phyloP scores from a whole-genome alignment of 2,113 vertebrate species.

The Cyphomyrus discorhynchus region DNA sequence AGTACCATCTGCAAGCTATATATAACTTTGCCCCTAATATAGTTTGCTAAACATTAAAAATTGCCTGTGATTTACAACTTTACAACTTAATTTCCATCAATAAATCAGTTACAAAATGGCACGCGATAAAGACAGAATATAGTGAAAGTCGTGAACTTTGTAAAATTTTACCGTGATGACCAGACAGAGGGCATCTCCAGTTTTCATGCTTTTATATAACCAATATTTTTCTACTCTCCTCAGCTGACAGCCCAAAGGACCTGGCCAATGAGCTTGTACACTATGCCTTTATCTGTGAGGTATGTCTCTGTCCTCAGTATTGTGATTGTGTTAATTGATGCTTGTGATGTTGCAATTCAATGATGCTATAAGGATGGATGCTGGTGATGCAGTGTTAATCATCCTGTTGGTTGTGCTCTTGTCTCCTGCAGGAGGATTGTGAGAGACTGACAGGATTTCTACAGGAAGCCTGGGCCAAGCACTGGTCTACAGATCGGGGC shows the following conservation, averaged over 20 bases:
- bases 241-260: slow-evolving; percentile 82
- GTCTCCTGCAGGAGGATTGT: slow-evolving; percentile 71
- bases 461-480: slow-evolving; percentile 75
- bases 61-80: not conserved
- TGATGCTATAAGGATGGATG: not conserved
- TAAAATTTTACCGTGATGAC: not conserved
- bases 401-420: not conserved
- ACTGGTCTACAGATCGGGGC: slow-evolving; percentile 53
- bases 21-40: not conserved
- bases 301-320: slow-evolving; percentile 38
- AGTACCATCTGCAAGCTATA: not conserved
- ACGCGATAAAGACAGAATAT: not conserved
- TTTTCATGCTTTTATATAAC: not conserved
- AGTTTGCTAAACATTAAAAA: not conserved
- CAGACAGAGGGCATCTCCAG: not conserved
- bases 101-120: not conserved
- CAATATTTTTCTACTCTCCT: slow-evolving; percentile 1
- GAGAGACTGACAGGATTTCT: slow-evolving; percentile 76
- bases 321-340: not conserved
- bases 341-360: not conserved
- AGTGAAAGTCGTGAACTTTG: not conserved
- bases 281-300: slow-evolving; percentile 88
- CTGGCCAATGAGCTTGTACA: slow-evolving; percentile 85
- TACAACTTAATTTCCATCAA: not conserved
- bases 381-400: not conserved